Percentiles rank a stretch among this genome's conserved stretches.
Evolutionary conservation across 2,888 invertebrate species (phyloP).

Genomic region (Parapristionchus giblindavisi): DNA sequence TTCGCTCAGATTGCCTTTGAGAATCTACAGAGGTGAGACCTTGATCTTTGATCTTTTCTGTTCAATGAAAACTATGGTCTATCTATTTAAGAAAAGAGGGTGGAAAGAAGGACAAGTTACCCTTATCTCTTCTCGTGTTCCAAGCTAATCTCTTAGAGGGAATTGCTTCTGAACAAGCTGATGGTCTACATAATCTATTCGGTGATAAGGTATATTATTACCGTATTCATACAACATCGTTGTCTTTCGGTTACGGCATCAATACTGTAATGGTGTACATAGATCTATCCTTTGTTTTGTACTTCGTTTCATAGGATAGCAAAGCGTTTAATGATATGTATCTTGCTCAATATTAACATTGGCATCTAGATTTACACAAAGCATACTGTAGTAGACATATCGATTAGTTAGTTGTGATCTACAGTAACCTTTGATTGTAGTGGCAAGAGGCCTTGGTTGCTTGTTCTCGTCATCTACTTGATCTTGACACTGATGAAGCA

Average conservation of each 20-base stretch:
- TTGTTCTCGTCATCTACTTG: constrained; percentile 26
- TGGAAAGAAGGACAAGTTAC: constrained; percentile 21
- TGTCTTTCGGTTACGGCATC: too few relatives aligned
- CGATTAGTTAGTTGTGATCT: background rate
- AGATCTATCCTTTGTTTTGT: too few relatives aligned
- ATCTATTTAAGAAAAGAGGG: constrained; percentile 9
- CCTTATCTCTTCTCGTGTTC: constrained; percentile 16
- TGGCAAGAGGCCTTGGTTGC: constrained; percentile 20
- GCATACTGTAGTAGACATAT: too few relatives aligned
- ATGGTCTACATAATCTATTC: constrained; percentile 27
- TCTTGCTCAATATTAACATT: too few relatives aligned
- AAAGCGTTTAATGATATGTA: too few relatives aligned
- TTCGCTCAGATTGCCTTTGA: constrained; percentile 24
- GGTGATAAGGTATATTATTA: constrained; percentile 21
- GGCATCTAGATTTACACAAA: too few relatives aligned
- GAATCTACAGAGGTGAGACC: constrained; percentile 15
- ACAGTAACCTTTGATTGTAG: background rate
- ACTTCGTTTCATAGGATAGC: too few relatives aligned
- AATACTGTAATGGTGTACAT: too few relatives aligned
- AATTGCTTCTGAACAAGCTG: constrained; percentile 37
- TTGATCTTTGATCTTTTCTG: background rate
- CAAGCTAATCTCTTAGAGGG: constrained; percentile 32
- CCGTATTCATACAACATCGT: too few relatives aligned
- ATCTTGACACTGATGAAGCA: background rate
- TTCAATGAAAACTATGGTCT: background rate